These are phyloP conservation scores for Cebidichthys violaceus DNA, from an alignment of 2,113 vertebrate genomes.

Conservation along the genomic window DNA sequence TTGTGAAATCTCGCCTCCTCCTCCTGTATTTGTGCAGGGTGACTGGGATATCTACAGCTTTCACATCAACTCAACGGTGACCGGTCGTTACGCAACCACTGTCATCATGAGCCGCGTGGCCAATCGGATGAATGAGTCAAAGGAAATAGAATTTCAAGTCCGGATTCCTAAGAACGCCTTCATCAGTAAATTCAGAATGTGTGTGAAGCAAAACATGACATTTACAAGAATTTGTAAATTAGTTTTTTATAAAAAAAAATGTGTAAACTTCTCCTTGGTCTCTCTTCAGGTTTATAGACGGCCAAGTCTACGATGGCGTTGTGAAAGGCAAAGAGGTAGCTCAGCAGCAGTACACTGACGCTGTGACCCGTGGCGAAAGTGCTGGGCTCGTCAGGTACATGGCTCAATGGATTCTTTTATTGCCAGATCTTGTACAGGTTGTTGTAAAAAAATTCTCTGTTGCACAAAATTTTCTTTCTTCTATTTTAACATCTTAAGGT, in stretches of 20 bases:
- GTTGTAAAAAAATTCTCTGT: neutral
- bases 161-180: constrained; percentile 95
- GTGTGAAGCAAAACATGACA: constrained; percentile 56
- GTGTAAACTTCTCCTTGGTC: neutral
- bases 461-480: neutral
- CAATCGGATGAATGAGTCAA: constrained; percentile 84
- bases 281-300: constrained; percentile 87
- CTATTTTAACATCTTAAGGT: neutral
- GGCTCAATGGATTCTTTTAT: neutral
- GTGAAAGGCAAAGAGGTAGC: constrained; percentile 93
- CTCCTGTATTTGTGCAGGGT: constrained; percentile 61
- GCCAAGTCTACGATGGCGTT: constrained; percentile 86
- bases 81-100: constrained; percentile 91
- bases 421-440: neutral
- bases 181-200: constrained; percentile 96
- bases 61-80: constrained; percentile 91
- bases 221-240: rapidly evolving
- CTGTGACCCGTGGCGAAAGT: constrained; percentile 90
- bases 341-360: constrained; percentile 89
- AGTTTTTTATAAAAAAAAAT: too few relatives aligned
- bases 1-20: constrained; percentile 38
- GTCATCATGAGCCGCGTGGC: constrained; percentile 91
- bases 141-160: constrained; percentile 90
- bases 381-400: constrained; percentile 92
- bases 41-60: constrained; percentile 89